Evolutionary conservation across 2,113 vertebrate species (phyloP).

Genomic region (Aegotheles bennettii): DNA sequence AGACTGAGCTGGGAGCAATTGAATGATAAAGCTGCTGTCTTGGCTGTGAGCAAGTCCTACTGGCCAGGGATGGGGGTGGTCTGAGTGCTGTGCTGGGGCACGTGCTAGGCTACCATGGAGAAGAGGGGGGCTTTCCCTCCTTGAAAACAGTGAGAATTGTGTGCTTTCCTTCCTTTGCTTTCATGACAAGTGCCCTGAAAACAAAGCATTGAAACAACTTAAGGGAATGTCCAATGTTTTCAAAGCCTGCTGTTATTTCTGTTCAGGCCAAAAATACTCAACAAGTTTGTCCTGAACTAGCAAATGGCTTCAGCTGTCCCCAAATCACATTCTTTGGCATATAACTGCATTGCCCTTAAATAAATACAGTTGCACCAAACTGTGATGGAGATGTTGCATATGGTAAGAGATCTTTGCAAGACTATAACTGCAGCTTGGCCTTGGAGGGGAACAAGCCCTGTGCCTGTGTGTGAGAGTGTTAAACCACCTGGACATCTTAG

Average conservation of each 20-base stretch:
- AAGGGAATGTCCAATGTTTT: background rate
- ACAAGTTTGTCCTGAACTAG: background rate
- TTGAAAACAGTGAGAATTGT: background rate
- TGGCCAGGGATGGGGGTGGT: background rate
- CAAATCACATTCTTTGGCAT: background rate
- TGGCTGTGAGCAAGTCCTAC: background rate
- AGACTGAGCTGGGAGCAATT: background rate
- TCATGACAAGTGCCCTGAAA: background rate
- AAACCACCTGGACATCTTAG: background rate
- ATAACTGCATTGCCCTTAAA: background rate
- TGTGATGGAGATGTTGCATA: background rate
- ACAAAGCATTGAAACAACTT: background rate
- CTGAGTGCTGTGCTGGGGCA: background rate
- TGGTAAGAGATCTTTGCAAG: background rate
- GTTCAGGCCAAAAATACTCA: background rate
- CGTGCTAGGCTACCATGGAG: background rate
- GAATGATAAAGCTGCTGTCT: background rate
- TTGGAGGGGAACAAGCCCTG: background rate
- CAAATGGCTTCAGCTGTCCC: constrained; percentile 10
- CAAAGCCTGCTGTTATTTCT: background rate
- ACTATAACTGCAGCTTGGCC: background rate
- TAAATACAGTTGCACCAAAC: background rate
- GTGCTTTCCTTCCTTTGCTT: background rate
- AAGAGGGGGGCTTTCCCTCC: background rate
- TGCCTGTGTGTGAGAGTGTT: background rate